Percentiles rank a stretch among this genome's conserved stretches.
Evolutionary conservation across 37 sponge, comb jelly and placozoan species (phyloP).

Genomic region (Tethya wilhelma): DNA sequence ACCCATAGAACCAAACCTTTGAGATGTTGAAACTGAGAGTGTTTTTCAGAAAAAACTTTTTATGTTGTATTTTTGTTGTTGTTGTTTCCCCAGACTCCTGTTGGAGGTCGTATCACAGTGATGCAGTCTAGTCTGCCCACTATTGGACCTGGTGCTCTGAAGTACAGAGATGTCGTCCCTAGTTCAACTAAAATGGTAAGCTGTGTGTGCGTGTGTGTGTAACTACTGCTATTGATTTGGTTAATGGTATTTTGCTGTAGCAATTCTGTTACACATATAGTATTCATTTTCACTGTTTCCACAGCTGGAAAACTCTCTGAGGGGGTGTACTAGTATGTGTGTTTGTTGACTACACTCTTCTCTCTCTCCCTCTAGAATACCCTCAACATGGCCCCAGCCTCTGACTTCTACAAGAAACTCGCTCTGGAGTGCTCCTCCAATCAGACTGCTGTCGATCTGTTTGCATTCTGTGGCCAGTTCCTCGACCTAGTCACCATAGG

Average conservation of each 20-base stretch:
- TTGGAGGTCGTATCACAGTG: slow-evolving; percentile 85
- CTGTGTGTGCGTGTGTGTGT: neutral
- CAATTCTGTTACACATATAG: neutral
- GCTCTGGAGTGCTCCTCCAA: slow-evolving; percentile 94
- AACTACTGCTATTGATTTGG: neutral
- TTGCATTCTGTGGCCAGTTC: slow-evolving; percentile 70
- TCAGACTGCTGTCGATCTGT: slow-evolving; percentile 93
- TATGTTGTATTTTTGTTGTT: neutral
- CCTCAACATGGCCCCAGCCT: slow-evolving; percentile 71
- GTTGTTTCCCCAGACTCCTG: slow-evolving; percentile 32
- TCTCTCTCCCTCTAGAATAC: slow-evolving; percentile 42
- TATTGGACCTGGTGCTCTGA: slow-evolving; percentile 80
- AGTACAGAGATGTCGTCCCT: slow-evolving; percentile 43
- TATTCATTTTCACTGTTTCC: neutral
- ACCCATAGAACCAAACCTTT: too few relatives aligned
- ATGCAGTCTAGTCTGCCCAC: slow-evolving; percentile 64
- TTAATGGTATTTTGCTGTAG: neutral
- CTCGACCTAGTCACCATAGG: slow-evolving; percentile 78
- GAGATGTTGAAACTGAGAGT: too few relatives aligned
- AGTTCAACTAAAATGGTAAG: slow-evolving; percentile 34
- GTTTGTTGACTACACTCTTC: neutral
- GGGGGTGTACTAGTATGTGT: neutral
- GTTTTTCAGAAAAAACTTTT: too few relatives aligned
- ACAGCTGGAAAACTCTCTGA: neutral
- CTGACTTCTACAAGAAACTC: slow-evolving; percentile 96